These are phyloP conservation scores for Euwallacea similis DNA, from an alignment of 1,140 invertebrate genomes.

Conservation along the genomic window DNA sequence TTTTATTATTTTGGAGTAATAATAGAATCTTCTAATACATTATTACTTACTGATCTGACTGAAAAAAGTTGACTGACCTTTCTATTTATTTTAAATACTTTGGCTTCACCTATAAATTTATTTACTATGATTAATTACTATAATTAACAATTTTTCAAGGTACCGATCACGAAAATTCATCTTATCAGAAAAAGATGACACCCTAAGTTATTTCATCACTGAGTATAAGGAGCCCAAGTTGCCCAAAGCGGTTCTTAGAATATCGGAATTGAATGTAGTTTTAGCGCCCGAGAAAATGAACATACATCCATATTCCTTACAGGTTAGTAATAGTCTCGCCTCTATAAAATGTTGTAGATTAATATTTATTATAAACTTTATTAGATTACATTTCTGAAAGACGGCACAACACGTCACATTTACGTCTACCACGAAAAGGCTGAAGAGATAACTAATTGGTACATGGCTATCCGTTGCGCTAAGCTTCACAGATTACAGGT, in stretches of 20 bases:
- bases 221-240: constrained; percentile 81
- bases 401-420: constrained; percentile 81
- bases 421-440: constrained; percentile 85
- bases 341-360: constrained; percentile 52
- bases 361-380: neutral
- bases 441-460: constrained; percentile 87
- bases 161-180: constrained; percentile 78
- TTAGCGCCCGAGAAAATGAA: constrained; percentile 81
- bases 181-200: constrained; percentile 76
- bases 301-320: constrained; percentile 26
- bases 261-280: constrained; percentile 83
- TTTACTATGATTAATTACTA: neutral
- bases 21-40: too few species aligned
- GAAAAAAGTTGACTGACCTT: too few species aligned
- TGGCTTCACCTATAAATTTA: neutral
- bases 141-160: neutral
- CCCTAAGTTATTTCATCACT: constrained; percentile 82
- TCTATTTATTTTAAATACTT: too few species aligned
- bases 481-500: constrained; percentile 76
- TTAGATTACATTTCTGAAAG: constrained; percentile 79
- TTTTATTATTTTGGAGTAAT: too few species aligned
- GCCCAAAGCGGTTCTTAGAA: constrained; percentile 78
- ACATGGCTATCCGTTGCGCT: constrained; percentile 82
- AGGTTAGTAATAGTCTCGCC: constrained; percentile 11
- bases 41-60: too few species aligned